Evolutionary conservation across 2,113 vertebrate genomes (phyloP).

Genomic region (Malurus melanocephalus): DNA sequence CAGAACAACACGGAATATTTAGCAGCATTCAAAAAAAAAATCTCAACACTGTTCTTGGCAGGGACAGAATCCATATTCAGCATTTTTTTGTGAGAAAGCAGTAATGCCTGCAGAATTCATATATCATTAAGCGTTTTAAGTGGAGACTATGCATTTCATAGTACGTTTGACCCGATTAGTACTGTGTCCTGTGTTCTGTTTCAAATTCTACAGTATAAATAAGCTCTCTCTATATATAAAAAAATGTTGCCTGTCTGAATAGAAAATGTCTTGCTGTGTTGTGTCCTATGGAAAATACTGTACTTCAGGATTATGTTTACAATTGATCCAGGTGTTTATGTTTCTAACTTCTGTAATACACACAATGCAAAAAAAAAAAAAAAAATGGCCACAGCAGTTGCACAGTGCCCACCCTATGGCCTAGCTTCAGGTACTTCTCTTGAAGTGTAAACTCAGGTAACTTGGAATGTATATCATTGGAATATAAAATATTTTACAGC

Average conservation of each 20-base stretch:
- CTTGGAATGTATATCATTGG: constrained; percentile 88
- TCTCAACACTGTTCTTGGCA: constrained; percentile 76
- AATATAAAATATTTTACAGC: constrained; percentile 76
- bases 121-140: constrained; percentile 71
- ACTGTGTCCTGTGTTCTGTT: constrained; percentile 87
- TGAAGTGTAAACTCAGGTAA: constrained; percentile 96
- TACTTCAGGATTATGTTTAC: constrained; percentile 90
- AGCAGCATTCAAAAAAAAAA: constrained; percentile 67
- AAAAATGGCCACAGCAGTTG: constrained; percentile 78
- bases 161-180: constrained; percentile 83
- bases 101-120: constrained; percentile 71
- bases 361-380: constrained; percentile 76
- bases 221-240: constrained; percentile 83
- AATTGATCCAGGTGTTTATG: constrained; percentile 83
- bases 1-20: constrained; percentile 65
- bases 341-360: constrained; percentile 82
- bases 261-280: constrained; percentile 87
- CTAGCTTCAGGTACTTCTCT: constrained; percentile 91
- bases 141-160: constrained; percentile 89
- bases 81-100: constrained; percentile 72
- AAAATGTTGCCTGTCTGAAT: constrained; percentile 84
- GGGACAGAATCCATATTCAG: constrained; percentile 71
- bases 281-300: constrained; percentile 81
- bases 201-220: constrained; percentile 91
- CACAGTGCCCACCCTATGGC: constrained; percentile 82